Evolutionary conservation across 2,113 vertebrate species (phyloP), one percentile per base, ranked within the genome.

Genomic region (Lagopus leucura): DNA sequence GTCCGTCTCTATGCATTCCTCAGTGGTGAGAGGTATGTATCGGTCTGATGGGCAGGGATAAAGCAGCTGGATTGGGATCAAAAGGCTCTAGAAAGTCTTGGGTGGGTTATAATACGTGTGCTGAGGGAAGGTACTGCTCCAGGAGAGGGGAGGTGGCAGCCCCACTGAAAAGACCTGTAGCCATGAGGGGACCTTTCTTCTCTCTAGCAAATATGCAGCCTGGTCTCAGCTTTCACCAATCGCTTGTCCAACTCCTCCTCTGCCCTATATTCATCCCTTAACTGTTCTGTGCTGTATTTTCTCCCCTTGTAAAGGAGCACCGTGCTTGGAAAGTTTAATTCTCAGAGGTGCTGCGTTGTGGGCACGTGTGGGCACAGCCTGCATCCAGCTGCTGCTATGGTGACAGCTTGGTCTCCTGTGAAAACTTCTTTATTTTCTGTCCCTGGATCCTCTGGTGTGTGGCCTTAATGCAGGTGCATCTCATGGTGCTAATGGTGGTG

Each of bases 291-390:
- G 52, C 5, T 15, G 42, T 32, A 3, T 60, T 36, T 70, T 60
- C 14, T 38, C 6, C 17, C 17, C 2, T 24, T 64, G 4, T 8
- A 0, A 4, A 15, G 65, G 21, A 58, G 24, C 3, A 6, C 12
- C 3, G 8, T 54, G 19, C 3, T 13, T 28, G 50, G 11, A 38
- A 82, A 76, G 38, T 3, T 4, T 15, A 8, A n/a, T 19, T 19
- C 15, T 32, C 16, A 2, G 4, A 22, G 24, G 36, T 1, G 0
- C 13, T 58, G 66, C 60, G 11, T 3, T 11, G 9, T 38, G 50
- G 7, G 6, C 15, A 30, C 8, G 8, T 10, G 1, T 2, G 8
- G 54, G 11, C 13, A 21, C 21, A 18, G 58, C 0, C 0, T 42
- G n/a, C 1, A 4, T 8, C 16, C 3, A 4, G 38, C 15, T 17